A percentile compares a stretch with the other conserved stretches of the same genome.
Conservation (phyloP, 2,797 vertebrate species). For the Malurus leucopterus region DNA sequence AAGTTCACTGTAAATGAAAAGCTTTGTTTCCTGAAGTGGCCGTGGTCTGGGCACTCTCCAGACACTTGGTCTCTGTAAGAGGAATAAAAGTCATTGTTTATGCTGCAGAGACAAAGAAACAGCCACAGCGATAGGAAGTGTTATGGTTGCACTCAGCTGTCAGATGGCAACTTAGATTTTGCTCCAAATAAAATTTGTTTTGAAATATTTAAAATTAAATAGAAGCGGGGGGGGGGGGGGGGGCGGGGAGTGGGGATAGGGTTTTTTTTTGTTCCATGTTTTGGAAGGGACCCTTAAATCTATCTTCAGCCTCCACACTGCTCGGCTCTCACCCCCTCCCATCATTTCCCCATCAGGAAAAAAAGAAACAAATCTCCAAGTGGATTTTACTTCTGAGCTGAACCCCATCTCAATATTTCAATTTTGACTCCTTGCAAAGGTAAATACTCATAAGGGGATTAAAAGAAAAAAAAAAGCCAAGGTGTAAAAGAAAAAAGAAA, state of each 20-base stretch:
- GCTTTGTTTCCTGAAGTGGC: background rate
- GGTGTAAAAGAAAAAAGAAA: fast-evolving
- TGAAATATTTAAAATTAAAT: background rate
- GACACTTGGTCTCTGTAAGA: background rate
- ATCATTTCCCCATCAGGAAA: background rate
- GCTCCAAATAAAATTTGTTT: background rate
- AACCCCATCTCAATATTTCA: background rate
- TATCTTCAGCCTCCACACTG: background rate
- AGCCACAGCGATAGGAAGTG: background rate
- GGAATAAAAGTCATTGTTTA: background rate
- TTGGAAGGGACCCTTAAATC: background rate
- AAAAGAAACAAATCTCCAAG: background rate
- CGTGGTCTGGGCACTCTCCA: background rate
- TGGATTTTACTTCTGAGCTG: background rate
- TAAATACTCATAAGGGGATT: background rate
- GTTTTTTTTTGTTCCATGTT: background rate
- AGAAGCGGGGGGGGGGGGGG: too few relatives aligned
- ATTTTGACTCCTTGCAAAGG: background rate
- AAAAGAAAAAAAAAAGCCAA: background rate
- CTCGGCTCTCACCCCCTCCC: background rate
- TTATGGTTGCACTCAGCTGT: background rate
- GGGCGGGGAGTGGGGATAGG: too few relatives aligned
- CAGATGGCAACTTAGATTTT: background rate
- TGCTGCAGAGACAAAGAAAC: background rate
- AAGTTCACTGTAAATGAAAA: background rate